phyloP scores from a whole-genome alignment of 1,140 invertebrate genomes.

The Zaprionus capensis region DNA sequence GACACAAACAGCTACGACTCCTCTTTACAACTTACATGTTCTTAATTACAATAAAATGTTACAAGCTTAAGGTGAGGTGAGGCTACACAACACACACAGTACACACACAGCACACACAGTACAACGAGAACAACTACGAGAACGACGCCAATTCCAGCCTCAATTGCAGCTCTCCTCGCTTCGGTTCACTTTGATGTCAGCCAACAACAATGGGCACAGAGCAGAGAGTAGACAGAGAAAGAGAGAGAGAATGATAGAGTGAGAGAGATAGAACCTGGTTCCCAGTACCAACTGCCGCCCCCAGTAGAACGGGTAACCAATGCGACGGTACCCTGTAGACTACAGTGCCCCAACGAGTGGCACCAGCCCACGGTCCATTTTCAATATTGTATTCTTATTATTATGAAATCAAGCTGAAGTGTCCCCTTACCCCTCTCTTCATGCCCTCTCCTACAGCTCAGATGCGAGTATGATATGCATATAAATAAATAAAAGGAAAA shows the following conservation, averaged over 20 bases:
- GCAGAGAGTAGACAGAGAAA: background rate
- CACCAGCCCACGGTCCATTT: constrained; percentile 51
- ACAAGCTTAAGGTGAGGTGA: constrained; percentile 76
- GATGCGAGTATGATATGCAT: constrained; percentile 67
- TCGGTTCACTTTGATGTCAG: constrained; percentile 75
- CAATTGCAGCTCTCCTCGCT: constrained; percentile 49
- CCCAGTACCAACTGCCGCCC: background rate
- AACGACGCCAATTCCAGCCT: constrained; percentile 46
- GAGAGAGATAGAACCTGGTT: background rate
- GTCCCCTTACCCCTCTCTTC: background rate
- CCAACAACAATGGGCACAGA: constrained; percentile 34
- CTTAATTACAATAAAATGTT: constrained; percentile 81
- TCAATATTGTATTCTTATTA: constrained; percentile 65
- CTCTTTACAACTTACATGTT: constrained; percentile 82
- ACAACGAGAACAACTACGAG: constrained; percentile 19
- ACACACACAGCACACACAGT: constrained; percentile 17
- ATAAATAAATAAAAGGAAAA: constrained; percentile 78
- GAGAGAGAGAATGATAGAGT: background rate
- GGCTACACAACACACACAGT: constrained; percentile 53
- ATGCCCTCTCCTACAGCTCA: background rate
- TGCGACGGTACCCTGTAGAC: background rate
- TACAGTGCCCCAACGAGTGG: constrained; percentile 24
- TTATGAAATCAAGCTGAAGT: constrained; percentile 63
- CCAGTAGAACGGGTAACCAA: background rate
- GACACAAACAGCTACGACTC: constrained; percentile 69